These are phyloP conservation scores for Papio anubis DNA, from an alignment of 2,113 vertebrate species.

Conservation along the genomic window DNA sequence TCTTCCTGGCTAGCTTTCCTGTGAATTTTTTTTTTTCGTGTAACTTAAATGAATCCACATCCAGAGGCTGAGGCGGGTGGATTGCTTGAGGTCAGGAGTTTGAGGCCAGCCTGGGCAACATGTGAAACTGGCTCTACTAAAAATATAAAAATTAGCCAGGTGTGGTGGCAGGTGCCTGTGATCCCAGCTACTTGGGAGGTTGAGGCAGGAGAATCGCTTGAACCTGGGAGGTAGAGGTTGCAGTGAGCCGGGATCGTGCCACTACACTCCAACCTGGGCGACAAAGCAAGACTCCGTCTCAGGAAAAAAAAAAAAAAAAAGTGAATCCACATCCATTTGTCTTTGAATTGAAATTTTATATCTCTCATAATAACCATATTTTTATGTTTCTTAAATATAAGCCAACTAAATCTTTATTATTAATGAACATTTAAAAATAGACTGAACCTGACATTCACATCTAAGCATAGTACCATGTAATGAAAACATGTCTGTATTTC, in stretches of 20 bases:
- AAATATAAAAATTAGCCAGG: too few species aligned
- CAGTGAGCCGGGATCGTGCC: too few species aligned
- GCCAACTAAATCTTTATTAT: neutral
- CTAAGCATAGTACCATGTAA: conserved; percentile 3
- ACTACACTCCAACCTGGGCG: too few species aligned
- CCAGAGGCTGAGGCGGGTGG: too few species aligned
- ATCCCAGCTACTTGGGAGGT: too few species aligned
- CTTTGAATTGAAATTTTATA: conserved; percentile 15
- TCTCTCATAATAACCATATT: conserved; percentile 10
- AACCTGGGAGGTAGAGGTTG: too few species aligned
- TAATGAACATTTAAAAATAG: conserved; percentile 19
- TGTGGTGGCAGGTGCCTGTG: too few species aligned
- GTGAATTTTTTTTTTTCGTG: neutral
- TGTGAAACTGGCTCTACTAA: too few species aligned
- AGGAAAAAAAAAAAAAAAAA: neutral
- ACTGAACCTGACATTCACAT: neutral
- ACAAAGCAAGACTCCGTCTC: too few species aligned
- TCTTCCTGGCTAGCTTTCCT: conserved; percentile 33
- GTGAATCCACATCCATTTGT: neutral
- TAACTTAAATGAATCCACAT: conserved; percentile 29
- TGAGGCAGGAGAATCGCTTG: too few species aligned
- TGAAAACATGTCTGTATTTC: conserved; percentile 67
- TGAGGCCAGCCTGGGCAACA: too few species aligned
- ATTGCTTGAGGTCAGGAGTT: too few species aligned
- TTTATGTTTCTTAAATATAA: conserved; percentile 28